Evolutionary conservation across 53 echinoderm and acorn worm species (phyloP).

Genomic region (Arbacia lixula): DNA sequence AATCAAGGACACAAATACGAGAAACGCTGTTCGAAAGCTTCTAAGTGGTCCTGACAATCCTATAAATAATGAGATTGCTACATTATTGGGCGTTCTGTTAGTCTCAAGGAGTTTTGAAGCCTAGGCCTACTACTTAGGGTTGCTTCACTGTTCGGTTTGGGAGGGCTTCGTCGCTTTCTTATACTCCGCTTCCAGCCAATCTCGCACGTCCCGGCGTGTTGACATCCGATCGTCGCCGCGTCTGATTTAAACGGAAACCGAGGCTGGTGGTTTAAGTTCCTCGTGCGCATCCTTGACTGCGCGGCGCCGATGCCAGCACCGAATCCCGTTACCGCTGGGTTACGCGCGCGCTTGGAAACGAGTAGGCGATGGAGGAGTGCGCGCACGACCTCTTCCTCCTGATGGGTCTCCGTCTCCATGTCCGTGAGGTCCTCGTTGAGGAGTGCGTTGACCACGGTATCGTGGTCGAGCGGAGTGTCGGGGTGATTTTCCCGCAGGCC

Average conservation of each 20-base stretch:
- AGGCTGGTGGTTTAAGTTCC: constrained; percentile 4
- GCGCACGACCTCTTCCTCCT: constrained; percentile 44
- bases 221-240: background rate
- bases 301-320: background rate
- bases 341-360: constrained; percentile 44
- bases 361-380: constrained; percentile 28
- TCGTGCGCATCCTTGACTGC: background rate
- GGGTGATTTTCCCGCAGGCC: constrained; percentile 11
- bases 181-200: constrained; percentile 53
- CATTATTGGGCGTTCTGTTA: background rate
- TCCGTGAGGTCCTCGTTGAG: constrained; percentile 18
- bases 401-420: constrained; percentile 9
- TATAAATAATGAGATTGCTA: too few species aligned
- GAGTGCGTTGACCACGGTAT: constrained; percentile 9
- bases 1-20: too few species aligned
- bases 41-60: too few species aligned
- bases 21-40: too few species aligned
- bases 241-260: constrained; percentile 34
- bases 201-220: constrained; percentile 35
- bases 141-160: background rate
- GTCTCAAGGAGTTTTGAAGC: constrained; percentile 23
- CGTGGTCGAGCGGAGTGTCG: background rate
- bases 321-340: background rate
- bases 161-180: constrained; percentile 31
- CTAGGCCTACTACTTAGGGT: background rate